These are phyloP conservation scores for Platyura marginata DNA, from an alignment of 1,140 invertebrate genomes.

Conservation along the genomic window DNA sequence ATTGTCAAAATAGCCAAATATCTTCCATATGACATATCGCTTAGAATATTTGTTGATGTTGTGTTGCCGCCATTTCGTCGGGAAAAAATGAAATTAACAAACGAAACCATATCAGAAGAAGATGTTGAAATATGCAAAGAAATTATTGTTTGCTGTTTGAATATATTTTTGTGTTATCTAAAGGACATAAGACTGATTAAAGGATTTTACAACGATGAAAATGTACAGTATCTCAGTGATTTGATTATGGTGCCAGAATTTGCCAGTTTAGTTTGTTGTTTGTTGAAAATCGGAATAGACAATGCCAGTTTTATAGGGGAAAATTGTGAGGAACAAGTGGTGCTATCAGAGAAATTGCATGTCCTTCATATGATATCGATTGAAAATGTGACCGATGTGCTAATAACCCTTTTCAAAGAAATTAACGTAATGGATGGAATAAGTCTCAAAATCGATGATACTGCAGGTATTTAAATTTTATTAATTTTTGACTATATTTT, in stretches of 20 bases:
- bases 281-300: neutral
- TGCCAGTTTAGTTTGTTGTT: neutral
- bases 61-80: neutral
- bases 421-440: neutral
- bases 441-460: neutral
- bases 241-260: neutral
- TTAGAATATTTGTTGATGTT: neutral
- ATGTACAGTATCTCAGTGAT: neutral
- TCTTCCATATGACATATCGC: neutral
- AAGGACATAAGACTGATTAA: neutral
- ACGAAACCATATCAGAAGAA: neutral
- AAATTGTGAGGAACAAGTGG: neutral
- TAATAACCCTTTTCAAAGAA: neutral
- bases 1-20: neutral
- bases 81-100: neutral
- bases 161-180: neutral
- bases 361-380: neutral
- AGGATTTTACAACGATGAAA: neutral
- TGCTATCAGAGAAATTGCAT: neutral
- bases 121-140: neutral
- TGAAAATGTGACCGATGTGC: neutral
- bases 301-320: neutral
- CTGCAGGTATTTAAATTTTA: no score
- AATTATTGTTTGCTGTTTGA: neutral
- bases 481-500: no score